Base-by-base conservation (phyloP, 2,113 vertebrate genomes). In the Spilogale gracilis region DNA sequence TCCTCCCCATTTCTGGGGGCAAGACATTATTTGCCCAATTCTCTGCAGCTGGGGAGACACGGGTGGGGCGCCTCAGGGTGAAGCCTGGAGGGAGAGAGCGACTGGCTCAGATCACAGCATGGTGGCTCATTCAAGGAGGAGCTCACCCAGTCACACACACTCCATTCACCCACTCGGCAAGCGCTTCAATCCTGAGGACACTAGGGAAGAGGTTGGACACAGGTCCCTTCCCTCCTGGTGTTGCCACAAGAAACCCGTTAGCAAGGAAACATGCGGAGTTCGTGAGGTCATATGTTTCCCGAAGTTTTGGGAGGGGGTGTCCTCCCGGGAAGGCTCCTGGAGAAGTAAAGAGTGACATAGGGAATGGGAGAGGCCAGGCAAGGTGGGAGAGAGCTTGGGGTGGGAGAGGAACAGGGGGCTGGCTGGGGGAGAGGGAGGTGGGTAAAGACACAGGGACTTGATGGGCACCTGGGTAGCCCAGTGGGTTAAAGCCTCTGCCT, bases 361-460 rank as follows among this genome's bases (percentile, higher is more conserved):
- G 50, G 18, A 58, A 54, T 0, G 21, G 38, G n/a, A 45, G 11
- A 45, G 27, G 69, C 48, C 16, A 61, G 86, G 61, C 16, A 9
- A 10, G 56, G 50, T 25, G 71, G 73, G 61, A 9, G 63, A 52
- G 45, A 73, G 69, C 52, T 7, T 3, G 23, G 48, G 38, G 54
- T 56, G 30, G 45, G 81, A 60, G 18, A 65, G 17, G 58, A 9
- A 43, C 14, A 6, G 61, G 80, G 9, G 3, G 10, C 74, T 61
- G 45, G 38, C 45, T 2, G 0, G 1, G 9, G n/a, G 9, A 38
- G 38, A 38, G 2, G 20, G 2, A 12, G 3, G 50, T 3, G n/a
- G 69, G 3, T 25, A n/a, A 87, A 71, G 78, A 69, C 13, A 11
- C 18, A 76, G 69, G 52, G 2, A 5, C n/a, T 30, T 45, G n/a